Evolutionary conservation across 1,140 invertebrate species (phyloP), one percentile per base, ranked within the genome.

Genomic region (Rhopalosiphum maidis): DNA sequence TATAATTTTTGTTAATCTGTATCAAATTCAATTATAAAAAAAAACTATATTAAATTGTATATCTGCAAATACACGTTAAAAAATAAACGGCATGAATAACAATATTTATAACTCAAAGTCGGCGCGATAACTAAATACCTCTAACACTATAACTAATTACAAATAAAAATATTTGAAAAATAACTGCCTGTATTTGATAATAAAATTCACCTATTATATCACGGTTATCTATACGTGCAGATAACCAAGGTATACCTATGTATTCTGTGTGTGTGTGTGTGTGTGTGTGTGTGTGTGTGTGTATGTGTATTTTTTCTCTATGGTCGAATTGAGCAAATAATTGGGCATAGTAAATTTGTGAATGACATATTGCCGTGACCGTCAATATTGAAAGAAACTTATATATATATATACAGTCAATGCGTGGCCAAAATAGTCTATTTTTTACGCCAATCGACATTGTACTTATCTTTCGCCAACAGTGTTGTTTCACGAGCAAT

Each of bases 401-500:
- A n/a, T 89, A 2, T 54, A 37, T 25, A 35, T 23, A 37, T 21
- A 23, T 37, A 43, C 87, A 35, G n/a, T 55, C 88, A 11, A 89
- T 35, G 48, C 35, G 48, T 54, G n/a, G 48, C 48, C n/a, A 25
- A 55, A 89, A 89, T 22, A 89, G 35, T 55, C 30, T 22, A 89
- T 37, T 55, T 55, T 89, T 55, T 55, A 37, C 48, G 35, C 35
- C 37, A 54, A 89, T 55, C 88, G 35, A 89, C 88, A 41, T 89
- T 37, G 88, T 89, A 55, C 22, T 37, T 89, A 55, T 89, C 51
- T 37, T 89, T 89, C 23, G 88, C 88, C 88, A 89, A 89, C 88
- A 41, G 48, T 18, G 88, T 89, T 89, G 88, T 89, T 89, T 83
- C 68, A 92, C 91, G 91, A 82, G 91, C 91, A 92, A 92, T 92